Base-by-base conservation (phyloP, 2,113 vertebrate species). In the Oostethus manadensis region DNA sequence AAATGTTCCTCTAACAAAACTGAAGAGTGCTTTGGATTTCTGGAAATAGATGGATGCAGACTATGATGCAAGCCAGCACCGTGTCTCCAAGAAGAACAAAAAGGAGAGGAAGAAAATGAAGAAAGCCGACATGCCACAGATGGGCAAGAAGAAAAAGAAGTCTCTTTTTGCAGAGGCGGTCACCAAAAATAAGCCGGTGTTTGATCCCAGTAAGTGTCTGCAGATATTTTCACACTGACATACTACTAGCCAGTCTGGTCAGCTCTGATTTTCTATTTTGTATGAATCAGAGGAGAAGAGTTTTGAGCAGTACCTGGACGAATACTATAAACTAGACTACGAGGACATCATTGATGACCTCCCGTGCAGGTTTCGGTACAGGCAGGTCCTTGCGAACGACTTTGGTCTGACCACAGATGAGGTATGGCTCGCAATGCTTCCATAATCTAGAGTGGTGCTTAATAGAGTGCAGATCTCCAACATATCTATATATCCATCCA, bases 341-440 rank as follows among this genome's bases (percentile, higher is more conserved):
- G 93, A 96, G 80, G 94, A 95, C 79, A 78, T 96, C 61, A 88
- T 97, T 0, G 93, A 92, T 0, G 93, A 96, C 80, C 76, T 94
- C 20, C 94, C 94, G 0, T 97, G 94, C 60, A 86, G 94, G 59
- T 97, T 97, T 74, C 92, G 92, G 64, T 97, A 96, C 86, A 87
- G 92, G 49, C 76, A 80, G 0, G 94, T 96, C 2, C 55, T 94
- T 22, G 62, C 93, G 70, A 96, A 94, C 1, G 91, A 93, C 88
- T 97, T 95, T 0, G 93, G 94, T 51, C 90, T 97, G 54, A 84
- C 74, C 57, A 89, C 91, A 0, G 88, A 93, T 1, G 94, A 95
- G 93, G 94, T 95, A 68, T 67, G 74, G 4, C 14, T 1, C 0
- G 13, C 8, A 10, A 38, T 3, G 0, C 26, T 3, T 26, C 7